Percentiles rank a stretch among this genome's conserved stretches.
Evolutionary conservation across 2,888 invertebrate species (phyloP).

Genomic region (Cecidostiba fungosa): DNA sequence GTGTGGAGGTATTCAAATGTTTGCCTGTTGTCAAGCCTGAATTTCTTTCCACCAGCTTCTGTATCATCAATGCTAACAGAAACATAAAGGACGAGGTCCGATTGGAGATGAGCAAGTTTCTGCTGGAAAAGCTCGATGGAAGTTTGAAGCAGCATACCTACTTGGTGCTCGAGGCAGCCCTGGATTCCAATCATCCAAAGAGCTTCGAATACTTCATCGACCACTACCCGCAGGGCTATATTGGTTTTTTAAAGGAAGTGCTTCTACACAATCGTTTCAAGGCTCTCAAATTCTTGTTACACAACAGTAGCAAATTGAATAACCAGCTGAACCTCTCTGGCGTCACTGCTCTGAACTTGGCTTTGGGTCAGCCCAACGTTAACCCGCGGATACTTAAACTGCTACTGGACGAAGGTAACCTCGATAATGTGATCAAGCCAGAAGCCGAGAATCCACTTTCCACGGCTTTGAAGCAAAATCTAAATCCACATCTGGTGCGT

Average conservation of each 20-base stretch:
- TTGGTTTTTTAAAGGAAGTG: neutral
- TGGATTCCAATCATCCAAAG: neutral
- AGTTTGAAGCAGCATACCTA: neutral
- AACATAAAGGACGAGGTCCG: neutral
- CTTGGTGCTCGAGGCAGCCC: neutral
- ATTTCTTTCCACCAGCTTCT: neutral
- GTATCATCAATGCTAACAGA: neutral
- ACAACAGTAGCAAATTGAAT: neutral
- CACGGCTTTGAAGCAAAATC: neutral
- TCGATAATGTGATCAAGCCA: neutral
- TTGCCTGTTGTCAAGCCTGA: neutral
- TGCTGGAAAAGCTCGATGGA: neutral
- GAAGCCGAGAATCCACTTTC: neutral
- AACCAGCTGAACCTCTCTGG: neutral
- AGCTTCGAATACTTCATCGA: constrained; percentile 10
- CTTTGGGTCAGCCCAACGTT: neutral
- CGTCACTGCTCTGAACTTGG: neutral
- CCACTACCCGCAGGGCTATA: neutral
- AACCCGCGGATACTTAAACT: neutral
- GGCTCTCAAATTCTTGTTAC: neutral
- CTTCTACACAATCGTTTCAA: neutral
- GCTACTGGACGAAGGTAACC: neutral
- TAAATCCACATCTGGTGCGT: neutral
- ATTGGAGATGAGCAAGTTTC: neutral
- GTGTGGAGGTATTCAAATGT: neutral